These are phyloP conservation scores for Bombycilla garrulus DNA, from an alignment of 2,113 vertebrate genomes.

Conservation along the genomic window DNA sequence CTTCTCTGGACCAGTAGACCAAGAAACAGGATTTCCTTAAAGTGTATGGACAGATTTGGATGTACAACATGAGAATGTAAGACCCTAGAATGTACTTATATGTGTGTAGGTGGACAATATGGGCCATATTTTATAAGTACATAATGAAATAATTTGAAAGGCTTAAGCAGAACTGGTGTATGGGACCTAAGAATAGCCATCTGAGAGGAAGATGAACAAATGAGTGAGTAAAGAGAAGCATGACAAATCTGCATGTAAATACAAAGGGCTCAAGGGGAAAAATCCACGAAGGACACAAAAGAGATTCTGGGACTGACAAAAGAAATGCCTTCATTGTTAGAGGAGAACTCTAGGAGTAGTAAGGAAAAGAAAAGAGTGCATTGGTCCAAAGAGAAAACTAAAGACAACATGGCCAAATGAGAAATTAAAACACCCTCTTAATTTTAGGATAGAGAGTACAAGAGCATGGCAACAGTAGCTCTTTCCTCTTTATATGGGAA, in stretches of 20 bases:
- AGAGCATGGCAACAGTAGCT: background rate
- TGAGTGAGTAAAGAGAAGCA: background rate
- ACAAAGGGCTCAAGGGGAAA: background rate
- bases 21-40: background rate
- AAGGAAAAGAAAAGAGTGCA: background rate
- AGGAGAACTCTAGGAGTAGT: background rate
- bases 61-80: background rate
- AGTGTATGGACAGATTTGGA: background rate
- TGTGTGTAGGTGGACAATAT: background rate
- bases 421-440: background rate
- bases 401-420: background rate
- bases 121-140: background rate
- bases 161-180: background rate
- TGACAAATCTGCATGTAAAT: background rate
- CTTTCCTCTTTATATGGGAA: background rate
- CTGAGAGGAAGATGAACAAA: background rate
- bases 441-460: background rate
- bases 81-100: background rate
- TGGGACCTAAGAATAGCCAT: background rate
- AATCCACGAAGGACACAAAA: background rate
- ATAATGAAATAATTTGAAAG: background rate
- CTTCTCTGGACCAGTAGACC: background rate
- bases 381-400: background rate
- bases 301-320: background rate
- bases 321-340: background rate